Evolutionary conservation across 2,113 vertebrate genomes (phyloP), one percentile per base, ranked within the genome.

Genomic region (Spizaetus ornatus): DNA sequence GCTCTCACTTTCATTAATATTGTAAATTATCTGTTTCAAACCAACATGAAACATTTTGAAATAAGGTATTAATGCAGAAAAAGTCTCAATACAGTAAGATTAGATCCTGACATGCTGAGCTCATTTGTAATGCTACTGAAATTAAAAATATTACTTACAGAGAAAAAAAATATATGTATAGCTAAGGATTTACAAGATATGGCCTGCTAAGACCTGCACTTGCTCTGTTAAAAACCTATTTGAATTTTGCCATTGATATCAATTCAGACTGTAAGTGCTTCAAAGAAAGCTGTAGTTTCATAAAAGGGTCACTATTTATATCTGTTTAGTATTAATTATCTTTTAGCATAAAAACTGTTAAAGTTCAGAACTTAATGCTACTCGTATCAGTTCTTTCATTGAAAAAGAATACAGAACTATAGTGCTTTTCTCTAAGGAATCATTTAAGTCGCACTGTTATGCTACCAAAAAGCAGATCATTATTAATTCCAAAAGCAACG

Each of bases 1-100:
- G 92, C 84, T 93, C 90, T 93, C 76, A 71, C 82, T 96, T 70
- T 96, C 90, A 97, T 97, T 97, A 97, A 87, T 90, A 87, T 56
- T 94, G 11, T 40, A 95, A 97, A 97, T 97, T 92, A 98, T 89
- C 81, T 67, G 93, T 73, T 92, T 93, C 87, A 85, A 91, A 86
- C 42, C 45, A 95, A 92, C 93, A 92, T 21, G 84, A 96, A 96
- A 94, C 83, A 10, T 90, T 97, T 73, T 95, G 83, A 96, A 97
- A 93, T 77, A 91, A 91, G 62, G 85, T 86, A 96, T 78, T 88
- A 94, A 86, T 45, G 81, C 62, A 92, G 58, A n/a, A 79, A 76
- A 71, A 81, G 62, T 83, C 67, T 81, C 72, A 76, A 40, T 73
- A 92, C 32, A 72, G 48, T 61, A 61, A 86, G 72, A 90, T 69